A percentile compares a stretch with the other conserved stretches of the same genome.
Conservation (phyloP, 2,797 vertebrate species). For the Darevskia nairensis region DNA sequence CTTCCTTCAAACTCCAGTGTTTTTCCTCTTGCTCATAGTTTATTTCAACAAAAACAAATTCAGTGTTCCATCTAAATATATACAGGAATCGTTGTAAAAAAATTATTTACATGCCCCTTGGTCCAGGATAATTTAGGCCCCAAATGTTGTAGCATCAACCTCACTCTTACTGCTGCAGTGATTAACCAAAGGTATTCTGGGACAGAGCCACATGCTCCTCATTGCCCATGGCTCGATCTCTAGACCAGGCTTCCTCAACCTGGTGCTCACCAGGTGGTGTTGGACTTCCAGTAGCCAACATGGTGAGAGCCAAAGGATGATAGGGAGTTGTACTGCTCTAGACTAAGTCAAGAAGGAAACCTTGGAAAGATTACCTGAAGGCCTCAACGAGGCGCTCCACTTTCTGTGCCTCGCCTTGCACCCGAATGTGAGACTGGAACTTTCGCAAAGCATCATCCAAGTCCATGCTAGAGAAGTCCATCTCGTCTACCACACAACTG, state of each 20-base stretch:
- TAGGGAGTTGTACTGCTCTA: neutral
- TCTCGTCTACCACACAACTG: conserved; percentile 97
- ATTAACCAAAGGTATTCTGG: neutral
- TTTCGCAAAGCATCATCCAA: conserved; percentile 94
- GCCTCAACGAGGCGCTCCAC: conserved; percentile 96
- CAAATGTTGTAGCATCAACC: neutral
- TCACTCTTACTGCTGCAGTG: neutral
- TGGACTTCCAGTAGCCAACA: neutral
- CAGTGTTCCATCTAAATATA: neutral
- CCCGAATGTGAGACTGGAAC: conserved; percentile 96
- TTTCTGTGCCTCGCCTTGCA: conserved; percentile 97
- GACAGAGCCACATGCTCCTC: neutral
- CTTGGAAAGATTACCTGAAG: conserved; percentile 86
- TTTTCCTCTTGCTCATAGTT: neutral
- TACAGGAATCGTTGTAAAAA: neutral
- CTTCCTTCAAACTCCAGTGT: neutral
- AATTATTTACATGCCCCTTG: neutral
- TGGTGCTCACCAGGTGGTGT: neutral
- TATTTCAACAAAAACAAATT: neutral
- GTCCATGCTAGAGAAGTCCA: conserved; percentile 99
- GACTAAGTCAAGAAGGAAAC: neutral
- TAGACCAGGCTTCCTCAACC: neutral
- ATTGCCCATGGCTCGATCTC: neutral
- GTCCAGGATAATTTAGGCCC: neutral
- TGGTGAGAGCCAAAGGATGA: neutral